Evolutionary conservation across 2,888 invertebrate genomes (phyloP).

Genomic region (Apotomis capreana): DNA sequence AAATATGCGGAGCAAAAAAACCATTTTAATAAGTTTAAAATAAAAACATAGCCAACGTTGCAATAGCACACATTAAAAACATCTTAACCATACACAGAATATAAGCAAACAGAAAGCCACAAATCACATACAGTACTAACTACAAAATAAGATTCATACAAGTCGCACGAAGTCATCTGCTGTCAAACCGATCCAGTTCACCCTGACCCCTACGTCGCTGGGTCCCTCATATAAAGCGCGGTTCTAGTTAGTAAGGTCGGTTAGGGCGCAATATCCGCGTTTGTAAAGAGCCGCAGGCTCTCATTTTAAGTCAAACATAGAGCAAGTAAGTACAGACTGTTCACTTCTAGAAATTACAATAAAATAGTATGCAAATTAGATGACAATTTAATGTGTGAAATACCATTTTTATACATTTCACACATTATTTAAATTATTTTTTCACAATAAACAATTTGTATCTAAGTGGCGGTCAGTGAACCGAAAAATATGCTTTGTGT

Average conservation of each 20-base stretch:
- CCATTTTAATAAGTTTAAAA: too few species aligned
- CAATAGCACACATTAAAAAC: too few species aligned
- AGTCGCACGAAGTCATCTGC: constrained; percentile 17
- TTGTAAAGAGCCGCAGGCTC: constrained; percentile 25
- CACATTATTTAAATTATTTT: too few species aligned
- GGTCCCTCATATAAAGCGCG: neutral
- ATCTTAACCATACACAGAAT: neutral
- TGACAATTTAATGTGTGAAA: too few species aligned
- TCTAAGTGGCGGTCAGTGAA: too few species aligned
- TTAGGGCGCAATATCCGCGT: constrained; percentile 32
- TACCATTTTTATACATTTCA: too few species aligned
- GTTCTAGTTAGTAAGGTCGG: neutral
- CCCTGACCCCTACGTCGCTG: neutral
- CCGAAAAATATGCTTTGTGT: too few species aligned
- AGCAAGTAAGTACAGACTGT: constrained; percentile 1
- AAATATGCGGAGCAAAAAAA: too few species aligned
- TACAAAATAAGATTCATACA: constrained; percentile 14
- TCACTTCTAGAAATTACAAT: neutral
- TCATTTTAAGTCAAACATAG: constrained; percentile 24
- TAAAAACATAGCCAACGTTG: too few species aligned
- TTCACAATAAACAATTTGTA: too few species aligned
- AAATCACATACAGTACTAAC: neutral
- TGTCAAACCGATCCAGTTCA: constrained; percentile 6
- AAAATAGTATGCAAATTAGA: neutral
- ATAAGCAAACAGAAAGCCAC: constrained; percentile 4